Percentiles rank a stretch among this genome's conserved stretches.
Evolutionary conservation across 2,113 vertebrate species (phyloP).

Genomic region (Mirounga angustirostris): DNA sequence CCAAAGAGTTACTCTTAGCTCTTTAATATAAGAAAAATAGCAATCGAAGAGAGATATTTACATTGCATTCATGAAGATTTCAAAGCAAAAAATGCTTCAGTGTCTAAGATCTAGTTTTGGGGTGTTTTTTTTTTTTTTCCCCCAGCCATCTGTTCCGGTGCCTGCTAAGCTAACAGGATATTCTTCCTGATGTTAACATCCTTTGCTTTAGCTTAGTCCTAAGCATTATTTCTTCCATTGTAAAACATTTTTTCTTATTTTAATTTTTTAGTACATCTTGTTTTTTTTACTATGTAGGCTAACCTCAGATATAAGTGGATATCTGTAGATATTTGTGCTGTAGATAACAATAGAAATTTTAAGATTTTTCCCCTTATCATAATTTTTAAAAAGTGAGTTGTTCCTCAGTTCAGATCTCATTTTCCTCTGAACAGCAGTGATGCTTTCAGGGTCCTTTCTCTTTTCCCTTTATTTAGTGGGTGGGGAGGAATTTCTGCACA

Average conservation of each 20-base stretch:
- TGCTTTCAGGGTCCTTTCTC: background rate
- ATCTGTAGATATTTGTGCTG: background rate
- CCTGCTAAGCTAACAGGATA: background rate
- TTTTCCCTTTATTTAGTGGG: conserved; percentile 4
- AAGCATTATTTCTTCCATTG: conserved; percentile 18
- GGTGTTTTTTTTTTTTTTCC: background rate
- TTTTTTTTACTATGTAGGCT: background rate
- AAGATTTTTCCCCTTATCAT: background rate
- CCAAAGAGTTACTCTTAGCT: background rate
- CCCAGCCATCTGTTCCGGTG: background rate
- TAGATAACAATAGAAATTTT: conserved; percentile 25
- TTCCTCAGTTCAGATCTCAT: background rate
- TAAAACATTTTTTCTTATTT: conserved; percentile 3
- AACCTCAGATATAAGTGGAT: background rate
- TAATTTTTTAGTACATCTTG: background rate
- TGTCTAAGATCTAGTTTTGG: background rate
- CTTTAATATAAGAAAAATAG: background rate
- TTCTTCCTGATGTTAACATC: background rate
- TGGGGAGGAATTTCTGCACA: background rate
- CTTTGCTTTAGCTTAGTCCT: background rate
- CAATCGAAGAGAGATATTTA: conserved; percentile 22
- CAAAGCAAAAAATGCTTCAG: conserved; percentile 7
- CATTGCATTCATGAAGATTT: background rate
- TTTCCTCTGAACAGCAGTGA: background rate
- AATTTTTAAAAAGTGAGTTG: background rate